Conservation (phyloP, 2,888 invertebrate genomes). For the Drosophila cognata region DNA sequence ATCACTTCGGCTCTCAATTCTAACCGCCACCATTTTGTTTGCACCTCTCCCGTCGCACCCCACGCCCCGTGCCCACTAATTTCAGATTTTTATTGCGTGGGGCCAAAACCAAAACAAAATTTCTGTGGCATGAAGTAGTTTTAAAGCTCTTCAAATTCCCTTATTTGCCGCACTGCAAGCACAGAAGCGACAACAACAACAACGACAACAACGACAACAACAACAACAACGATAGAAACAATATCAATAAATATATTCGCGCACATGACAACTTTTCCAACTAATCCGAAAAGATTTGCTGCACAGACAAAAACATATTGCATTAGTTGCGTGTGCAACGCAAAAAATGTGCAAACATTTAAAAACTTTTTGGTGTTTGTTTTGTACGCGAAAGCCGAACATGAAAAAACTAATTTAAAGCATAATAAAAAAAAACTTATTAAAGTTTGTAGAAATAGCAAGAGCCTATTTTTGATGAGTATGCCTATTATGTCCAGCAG, state of each 20-base stretch:
- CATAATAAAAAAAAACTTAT: not conserved
- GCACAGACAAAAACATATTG: not conserved
- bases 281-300: constrained; percentile 74
- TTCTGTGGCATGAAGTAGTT: constrained; percentile 52
- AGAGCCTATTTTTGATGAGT: not conserved
- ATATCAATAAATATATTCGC: not conserved
- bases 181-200: constrained; percentile 18
- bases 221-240: constrained; percentile 9
- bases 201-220: constrained; percentile 6
- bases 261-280: constrained; percentile 28
- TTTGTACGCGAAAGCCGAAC: not conserved
- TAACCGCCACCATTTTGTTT: constrained; percentile 56
- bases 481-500: not conserved
- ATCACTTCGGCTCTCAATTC: constrained; percentile 54
- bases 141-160: constrained; percentile 60
- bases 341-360: not conserved
- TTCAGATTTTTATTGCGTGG: not conserved
- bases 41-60: constrained; percentile 1
- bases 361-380: not conserved
- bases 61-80: not conserved
- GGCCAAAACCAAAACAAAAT: not conserved
- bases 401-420: too few species aligned
- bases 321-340: not conserved
- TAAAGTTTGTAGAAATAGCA: not conserved
- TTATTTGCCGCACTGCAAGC: constrained; percentile 33